Percentiles rank a stretch among this genome's conserved stretches.
Conservation (phyloP, 1,140 invertebrate genomes). For the Carcinoscorpius rotundicauda region DNA sequence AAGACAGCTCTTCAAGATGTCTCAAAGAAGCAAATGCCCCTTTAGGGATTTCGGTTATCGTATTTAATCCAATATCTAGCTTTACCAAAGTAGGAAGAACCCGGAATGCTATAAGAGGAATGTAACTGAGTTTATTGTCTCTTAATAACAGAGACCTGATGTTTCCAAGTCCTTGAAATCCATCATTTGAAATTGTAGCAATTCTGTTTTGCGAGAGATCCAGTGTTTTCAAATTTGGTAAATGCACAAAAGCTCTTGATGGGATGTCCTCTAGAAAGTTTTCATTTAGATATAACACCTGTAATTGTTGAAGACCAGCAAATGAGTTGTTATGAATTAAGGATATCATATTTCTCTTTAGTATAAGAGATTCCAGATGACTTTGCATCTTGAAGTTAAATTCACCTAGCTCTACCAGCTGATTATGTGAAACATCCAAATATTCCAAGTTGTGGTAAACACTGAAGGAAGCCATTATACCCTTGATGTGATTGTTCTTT, state of each 20-base stretch:
- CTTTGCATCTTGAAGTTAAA: constrained; percentile 60
- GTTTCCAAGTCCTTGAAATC: constrained; percentile 61
- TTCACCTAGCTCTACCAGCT: constrained; percentile 52
- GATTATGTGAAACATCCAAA: constrained; percentile 70
- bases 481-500: constrained; percentile 71
- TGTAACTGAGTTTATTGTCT: constrained; percentile 60
- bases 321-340: constrained; percentile 54
- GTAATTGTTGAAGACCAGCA: constrained; percentile 48
- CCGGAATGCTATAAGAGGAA: constrained; percentile 48
- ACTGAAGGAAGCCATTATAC: constrained; percentile 69
- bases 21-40: constrained; percentile 43
- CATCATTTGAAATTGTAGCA: constrained; percentile 57
- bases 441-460: constrained; percentile 73
- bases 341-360: constrained; percentile 21
- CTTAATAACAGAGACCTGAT: constrained; percentile 67
- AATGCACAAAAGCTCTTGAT: constrained; percentile 54
- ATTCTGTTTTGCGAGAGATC: constrained; percentile 79
- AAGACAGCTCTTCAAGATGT: constrained; percentile 56
- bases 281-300: constrained; percentile 61
- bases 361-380: constrained; percentile 42
- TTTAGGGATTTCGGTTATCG: constrained; percentile 49
- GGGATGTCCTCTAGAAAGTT: constrained; percentile 69
- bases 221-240: constrained; percentile 64
- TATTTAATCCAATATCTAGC: constrained; percentile 68
- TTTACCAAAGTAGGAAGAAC: constrained; percentile 43